These are phyloP conservation scores for Carcharodon carcharias DNA, from an alignment of 2,797 vertebrate genomes.

Conservation along the genomic window DNA sequence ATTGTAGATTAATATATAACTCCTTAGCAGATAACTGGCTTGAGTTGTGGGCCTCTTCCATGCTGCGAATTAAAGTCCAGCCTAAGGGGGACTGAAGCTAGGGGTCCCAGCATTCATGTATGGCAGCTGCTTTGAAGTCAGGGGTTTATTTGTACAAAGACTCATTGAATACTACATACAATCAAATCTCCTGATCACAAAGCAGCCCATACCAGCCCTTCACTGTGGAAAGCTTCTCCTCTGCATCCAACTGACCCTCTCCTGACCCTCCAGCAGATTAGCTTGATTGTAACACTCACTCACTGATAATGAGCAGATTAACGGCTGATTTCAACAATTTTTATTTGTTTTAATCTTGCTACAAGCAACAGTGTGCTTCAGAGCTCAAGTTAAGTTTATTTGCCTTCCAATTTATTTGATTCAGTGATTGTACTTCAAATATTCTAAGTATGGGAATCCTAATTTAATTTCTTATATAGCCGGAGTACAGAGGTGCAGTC, in stretches of 20 bases:
- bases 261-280: neutral
- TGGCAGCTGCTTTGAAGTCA: neutral
- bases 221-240: neutral
- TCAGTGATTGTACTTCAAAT: neutral
- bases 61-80: neutral
- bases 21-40: neutral
- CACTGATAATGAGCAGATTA: slow-evolving; percentile 19
- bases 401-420: neutral
- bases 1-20: neutral
- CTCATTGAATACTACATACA: neutral
- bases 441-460: neutral
- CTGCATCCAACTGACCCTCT: neutral
- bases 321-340: neutral
- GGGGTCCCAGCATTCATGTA: neutral
- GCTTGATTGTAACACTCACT: neutral
- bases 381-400: neutral
- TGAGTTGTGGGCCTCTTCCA: neutral
- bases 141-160: neutral
- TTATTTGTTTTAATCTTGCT: neutral
- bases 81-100: neutral
- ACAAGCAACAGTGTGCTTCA: neutral
- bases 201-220: neutral
- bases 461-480: neutral
- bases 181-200: neutral
- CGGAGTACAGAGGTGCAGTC: neutral